A percentile compares a stretch with the other conserved stretches of the same genome.
phyloP scores from a whole-genome alignment of 2,888 invertebrate genomes.

The Mylabris sibirica region DNA sequence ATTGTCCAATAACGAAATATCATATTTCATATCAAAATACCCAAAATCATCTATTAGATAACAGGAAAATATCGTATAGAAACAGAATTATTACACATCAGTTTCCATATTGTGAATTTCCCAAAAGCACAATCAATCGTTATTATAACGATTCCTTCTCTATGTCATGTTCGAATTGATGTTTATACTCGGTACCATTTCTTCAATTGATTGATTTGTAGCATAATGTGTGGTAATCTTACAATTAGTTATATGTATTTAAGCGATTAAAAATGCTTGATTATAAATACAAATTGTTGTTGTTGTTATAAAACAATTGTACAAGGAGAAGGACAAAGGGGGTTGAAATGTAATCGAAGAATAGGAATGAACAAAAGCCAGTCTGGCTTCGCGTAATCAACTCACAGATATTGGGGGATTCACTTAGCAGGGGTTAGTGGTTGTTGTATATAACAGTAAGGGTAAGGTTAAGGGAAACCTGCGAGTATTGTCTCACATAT shows the following conservation, averaged over 20 bases:
- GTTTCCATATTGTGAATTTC: conserved; percentile 46
- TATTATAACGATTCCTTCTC: conserved; percentile 32
- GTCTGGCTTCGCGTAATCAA: conserved; percentile 60
- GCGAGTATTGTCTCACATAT: conserved; percentile 54
- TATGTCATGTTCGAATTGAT: conserved; percentile 18
- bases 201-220: conserved; percentile 25
- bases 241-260: background rate
- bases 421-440: conserved; percentile 56
- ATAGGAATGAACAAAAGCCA: conserved; percentile 50
- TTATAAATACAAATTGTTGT: conserved; percentile 4
- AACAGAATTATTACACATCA: conserved; percentile 25
- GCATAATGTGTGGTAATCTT: background rate
- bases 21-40: conserved; percentile 24
- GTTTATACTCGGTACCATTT: background rate
- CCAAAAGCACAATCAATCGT: conserved; percentile 49
- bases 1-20: conserved; percentile 22
- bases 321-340: conserved; percentile 22
- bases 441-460: conserved; percentile 22
- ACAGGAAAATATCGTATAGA: conserved; percentile 6
- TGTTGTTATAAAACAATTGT: conserved; percentile 45
- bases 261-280: conserved; percentile 1
- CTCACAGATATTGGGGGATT: conserved; percentile 58
- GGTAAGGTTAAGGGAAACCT: conserved; percentile 40
- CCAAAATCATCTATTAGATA: conserved; percentile 7
- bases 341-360: conserved; percentile 44